A percentile compares a stretch with the other conserved stretches of the same genome.
These are phyloP conservation scores for Coregonus clupeaformis DNA, from an alignment of 2,113 vertebrate species.

Conservation along the genomic window DNA sequence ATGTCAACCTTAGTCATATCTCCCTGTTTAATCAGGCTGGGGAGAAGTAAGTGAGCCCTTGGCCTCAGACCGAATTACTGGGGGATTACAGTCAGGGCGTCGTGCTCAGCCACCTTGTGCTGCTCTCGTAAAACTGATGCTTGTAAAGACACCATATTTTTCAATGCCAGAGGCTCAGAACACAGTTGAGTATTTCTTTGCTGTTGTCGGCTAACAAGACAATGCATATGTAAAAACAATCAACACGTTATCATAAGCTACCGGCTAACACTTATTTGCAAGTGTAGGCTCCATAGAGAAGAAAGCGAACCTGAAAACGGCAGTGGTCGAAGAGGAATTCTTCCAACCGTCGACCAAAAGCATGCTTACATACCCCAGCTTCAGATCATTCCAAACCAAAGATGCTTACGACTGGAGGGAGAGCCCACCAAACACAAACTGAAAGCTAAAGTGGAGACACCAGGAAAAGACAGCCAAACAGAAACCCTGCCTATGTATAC, in stretches of 20 bases:
- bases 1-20: constrained; percentile 16
- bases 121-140: constrained; percentile 12
- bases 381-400: constrained; percentile 23
- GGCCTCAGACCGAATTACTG: constrained; percentile 16
- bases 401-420: constrained; percentile 12
- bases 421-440: constrained; percentile 35
- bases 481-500: not conserved
- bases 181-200: no score
- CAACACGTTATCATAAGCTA: no score
- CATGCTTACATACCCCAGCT: constrained; percentile 16
- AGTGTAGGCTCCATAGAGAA: no score
- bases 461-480: constrained; percentile 6
- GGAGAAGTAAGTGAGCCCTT: constrained; percentile 22
- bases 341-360: constrained; percentile 24
- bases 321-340: constrained; percentile 5
- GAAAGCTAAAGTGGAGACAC: constrained; percentile 16
- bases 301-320: not conserved
- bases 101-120: constrained; percentile 13
- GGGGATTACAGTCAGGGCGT: constrained; percentile 19
- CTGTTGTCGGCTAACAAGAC: no score
- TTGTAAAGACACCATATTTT: constrained; percentile 19
- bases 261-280: no score
- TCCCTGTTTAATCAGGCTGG: constrained; percentile 17
- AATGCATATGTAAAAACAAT: no score
- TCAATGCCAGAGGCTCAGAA: not conserved